Evolutionary conservation across 1,140 invertebrate genomes (phyloP), one percentile per base, ranked within the genome.

Genomic region (Drosophila pandora): DNA sequence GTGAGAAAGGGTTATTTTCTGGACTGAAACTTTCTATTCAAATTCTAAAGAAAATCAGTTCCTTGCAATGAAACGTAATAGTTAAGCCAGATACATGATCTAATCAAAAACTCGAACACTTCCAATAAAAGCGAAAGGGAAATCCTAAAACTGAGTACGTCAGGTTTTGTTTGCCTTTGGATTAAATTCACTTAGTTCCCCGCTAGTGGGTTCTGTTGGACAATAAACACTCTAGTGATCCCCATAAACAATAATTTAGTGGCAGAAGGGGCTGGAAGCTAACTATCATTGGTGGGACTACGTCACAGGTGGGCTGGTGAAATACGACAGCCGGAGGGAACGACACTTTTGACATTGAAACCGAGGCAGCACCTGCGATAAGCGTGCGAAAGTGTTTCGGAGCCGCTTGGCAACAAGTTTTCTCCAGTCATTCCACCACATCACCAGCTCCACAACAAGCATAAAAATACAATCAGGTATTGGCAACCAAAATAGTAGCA

Each of bases 321-420:
- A 84, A 85, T 80, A n/a, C 41, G 7, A 17, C 4, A 43, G 17
- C 25, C 25, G 57, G 3, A 58, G 54, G 62, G 76, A 82, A 82
- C 82, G 82, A 85, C 82, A 78, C 83, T 61, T 34, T 87, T 88
- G 82, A 87, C 82, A 87, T 87, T 87, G 82, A 88, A 88, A 88
- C 45, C 56, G 45, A 53, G 34, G 28, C 58, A 41, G 13, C 41
- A 21, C 17, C 41, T 7, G 49, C 64, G 81, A 80, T 84, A 80
- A 84, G 72, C 77, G 64, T 50, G 52, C 69, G 64, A 78, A 68
- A 52, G 43, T 58, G 50, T 53, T 54, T 47, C 23, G 56, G n/a
- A 41, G 9, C 53, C 56, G 83, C 82, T 37, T 87, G 74, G 79
- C 75, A 87, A 87, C 82, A 87, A 67, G 47, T 73, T 32, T 41